Base-by-base conservation (phyloP, 2,113 vertebrate genomes). In the Danionella cerebrum region DNA sequence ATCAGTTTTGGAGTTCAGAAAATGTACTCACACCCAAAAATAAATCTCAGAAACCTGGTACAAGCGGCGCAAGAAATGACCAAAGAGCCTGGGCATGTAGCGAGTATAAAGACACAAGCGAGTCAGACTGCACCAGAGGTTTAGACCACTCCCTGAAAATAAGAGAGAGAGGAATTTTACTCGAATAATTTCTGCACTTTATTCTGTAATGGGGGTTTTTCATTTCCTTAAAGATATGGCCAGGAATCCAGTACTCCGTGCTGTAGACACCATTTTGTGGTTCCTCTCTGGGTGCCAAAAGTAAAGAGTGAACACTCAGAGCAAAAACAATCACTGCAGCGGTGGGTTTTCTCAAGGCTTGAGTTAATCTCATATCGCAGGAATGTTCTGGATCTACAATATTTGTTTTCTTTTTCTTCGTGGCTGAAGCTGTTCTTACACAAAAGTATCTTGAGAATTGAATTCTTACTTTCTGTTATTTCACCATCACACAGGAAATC, bases 201-300 rank as follows among this genome's bases (percentile, higher is more conserved):
- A 33, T 33, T 12, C 29, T 10, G 19, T 31, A 10, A 31, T 7
- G 3, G 29, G 5, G 10, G 14, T 48, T 50, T 22, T 16, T 6
- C 42, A 39, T 36, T 39, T 6, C 41, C 33, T 3, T 59, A 24
- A n/a, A 60, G 27, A 19, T 6, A 21, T 59, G 16, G 16, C n/a
- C 66, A 69, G 65, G 72, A 77, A 55, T 50, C 27, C 83, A 80
- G 82, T 78, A 85, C 65, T 52, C 48, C 10, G n/a, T 44, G 22
- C 63, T 70, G 66, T 78, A 76, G 80, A 81, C 71, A 79, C 19
- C 10, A 10, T 25, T 21, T 67, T 79, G 69, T 78, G 71, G 80
- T 82, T 80, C 72, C 62, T 48, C 62, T 81, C 67, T 83, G 39
- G 7, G 1, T 51, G 76, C 73, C 80, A 78, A 71, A n/a, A 71